Evolutionary conservation across 2,888 invertebrate species (phyloP).

Genomic region (Stomorhina lunata): DNA sequence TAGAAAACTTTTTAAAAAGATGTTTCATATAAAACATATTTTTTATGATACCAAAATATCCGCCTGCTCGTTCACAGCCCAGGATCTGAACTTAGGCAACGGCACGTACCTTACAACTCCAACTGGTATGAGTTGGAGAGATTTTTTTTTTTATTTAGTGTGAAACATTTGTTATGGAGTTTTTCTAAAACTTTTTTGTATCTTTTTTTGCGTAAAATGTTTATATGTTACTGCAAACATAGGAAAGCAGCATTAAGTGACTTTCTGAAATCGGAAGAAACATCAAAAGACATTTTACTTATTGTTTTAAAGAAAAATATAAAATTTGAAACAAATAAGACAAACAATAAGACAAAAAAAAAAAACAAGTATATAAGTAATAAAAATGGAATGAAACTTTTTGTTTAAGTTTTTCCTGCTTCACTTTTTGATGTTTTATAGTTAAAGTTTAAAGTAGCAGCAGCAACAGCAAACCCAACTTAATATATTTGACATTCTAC

Average conservation of each 20-base stretch:
- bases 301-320: slow-evolving; percentile 48
- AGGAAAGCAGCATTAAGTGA: slow-evolving; percentile 45
- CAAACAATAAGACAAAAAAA: not conserved
- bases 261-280: slow-evolving; percentile 46
- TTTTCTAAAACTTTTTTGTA: no score
- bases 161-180: no score
- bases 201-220: no score
- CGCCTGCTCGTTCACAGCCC: no score
- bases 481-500: slow-evolving; percentile 44
- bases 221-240: no score
- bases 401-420: slow-evolving; percentile 40
- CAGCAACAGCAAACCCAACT: slow-evolving; percentile 24
- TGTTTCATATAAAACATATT: slow-evolving; percentile 40
- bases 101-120: slow-evolving; percentile 22
- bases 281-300: slow-evolving; percentile 55
- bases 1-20: slow-evolving; percentile 26
- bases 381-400: slow-evolving; percentile 38
- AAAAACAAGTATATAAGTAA: not conserved
- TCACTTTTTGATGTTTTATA: not conserved
- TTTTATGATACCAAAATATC: no score
- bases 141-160: not conserved
- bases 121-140: not conserved
- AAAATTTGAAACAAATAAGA: slow-evolving; percentile 12
- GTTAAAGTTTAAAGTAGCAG: slow-evolving; percentile 1
- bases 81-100: slow-evolving; percentile 18